phyloP scores from a whole-genome alignment of 2,888 invertebrate genomes.

The Zele albiditarsus region DNA sequence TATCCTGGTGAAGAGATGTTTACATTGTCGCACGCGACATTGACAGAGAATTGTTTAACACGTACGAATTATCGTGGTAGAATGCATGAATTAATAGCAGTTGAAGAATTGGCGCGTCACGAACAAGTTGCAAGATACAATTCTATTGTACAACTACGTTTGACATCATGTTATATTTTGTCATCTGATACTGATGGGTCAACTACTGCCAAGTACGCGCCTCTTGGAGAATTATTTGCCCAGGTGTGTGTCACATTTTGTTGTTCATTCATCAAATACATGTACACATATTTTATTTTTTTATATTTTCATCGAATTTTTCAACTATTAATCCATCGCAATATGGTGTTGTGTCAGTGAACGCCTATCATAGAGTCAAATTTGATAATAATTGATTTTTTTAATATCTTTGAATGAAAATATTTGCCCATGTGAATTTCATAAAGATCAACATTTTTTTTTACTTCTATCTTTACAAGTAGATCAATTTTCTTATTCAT shows the following conservation, averaged over 20 bases:
- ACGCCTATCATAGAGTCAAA: too few species aligned
- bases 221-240: slow-evolving; percentile 85
- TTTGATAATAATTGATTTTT: too few species aligned
- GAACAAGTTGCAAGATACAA: slow-evolving; percentile 83
- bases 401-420: too few species aligned
- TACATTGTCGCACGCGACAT: slow-evolving; percentile 80
- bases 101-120: slow-evolving; percentile 85
- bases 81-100: slow-evolving; percentile 83
- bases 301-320: neutral
- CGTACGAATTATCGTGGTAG: slow-evolving; percentile 82
- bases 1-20: slow-evolving; percentile 80
- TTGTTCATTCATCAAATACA: neutral
- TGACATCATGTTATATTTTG: slow-evolving; percentile 81
- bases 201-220: slow-evolving; percentile 84
- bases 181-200: slow-evolving; percentile 81
- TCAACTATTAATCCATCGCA: too few species aligned
- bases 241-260: slow-evolving; percentile 65
- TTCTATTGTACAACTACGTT: slow-evolving; percentile 77
- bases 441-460: neutral
- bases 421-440: too few species aligned
- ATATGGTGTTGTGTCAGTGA: too few species aligned
- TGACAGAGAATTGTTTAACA: slow-evolving; percentile 78
- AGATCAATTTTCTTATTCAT: slow-evolving; percentile 2
- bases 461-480: neutral
- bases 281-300: slow-evolving; percentile 8